These are phyloP conservation scores for Anagyrus pseudococci DNA, from an alignment of 2,888 invertebrate species.

Conservation along the genomic window DNA sequence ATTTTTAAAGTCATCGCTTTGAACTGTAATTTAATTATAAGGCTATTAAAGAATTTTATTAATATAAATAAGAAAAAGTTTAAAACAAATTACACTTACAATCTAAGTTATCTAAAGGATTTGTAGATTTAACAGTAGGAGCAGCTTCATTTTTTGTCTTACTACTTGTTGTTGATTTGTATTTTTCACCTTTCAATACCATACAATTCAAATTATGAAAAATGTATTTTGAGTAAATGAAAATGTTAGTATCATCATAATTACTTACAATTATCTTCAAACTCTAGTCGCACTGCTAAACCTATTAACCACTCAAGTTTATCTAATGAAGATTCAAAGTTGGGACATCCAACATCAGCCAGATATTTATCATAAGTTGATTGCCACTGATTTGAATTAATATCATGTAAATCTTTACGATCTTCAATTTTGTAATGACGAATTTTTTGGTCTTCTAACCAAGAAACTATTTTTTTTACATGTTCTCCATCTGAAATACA, in stretches of 20 bases:
- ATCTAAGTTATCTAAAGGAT: constrained; percentile 85
- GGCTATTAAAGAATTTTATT: constrained; percentile 7
- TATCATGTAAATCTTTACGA: constrained; percentile 74
- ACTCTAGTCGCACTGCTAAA: constrained; percentile 83
- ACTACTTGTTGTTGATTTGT: constrained; percentile 71
- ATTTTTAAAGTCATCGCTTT: constrained; percentile 80
- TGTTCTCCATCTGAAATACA: constrained; percentile 74
- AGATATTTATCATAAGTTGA: constrained; percentile 77
- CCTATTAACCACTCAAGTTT: constrained; percentile 87
- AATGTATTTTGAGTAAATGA: too few species aligned
- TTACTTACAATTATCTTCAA: constrained; percentile 76
- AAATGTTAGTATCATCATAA: neutral
- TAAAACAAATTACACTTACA: constrained; percentile 69
- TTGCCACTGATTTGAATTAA: constrained; percentile 73
- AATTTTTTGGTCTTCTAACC: constrained; percentile 95
- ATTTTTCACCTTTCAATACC: constrained; percentile 70
- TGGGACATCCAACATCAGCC: constrained; percentile 77
- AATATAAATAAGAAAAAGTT: constrained; percentile 7
- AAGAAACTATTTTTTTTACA: constrained; percentile 81
- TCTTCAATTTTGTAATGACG: constrained; percentile 86
- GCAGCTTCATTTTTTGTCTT: constrained; percentile 67
- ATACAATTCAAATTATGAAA: constrained; percentile 20
- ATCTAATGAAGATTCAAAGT: constrained; percentile 68
- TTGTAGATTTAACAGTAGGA: constrained; percentile 79
- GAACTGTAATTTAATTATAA: constrained; percentile 67